A percentile compares a stretch with the other conserved stretches of the same genome.
Evolutionary conservation across 2,888 invertebrate species (phyloP).

Genomic region (Morpho achilles): DNA sequence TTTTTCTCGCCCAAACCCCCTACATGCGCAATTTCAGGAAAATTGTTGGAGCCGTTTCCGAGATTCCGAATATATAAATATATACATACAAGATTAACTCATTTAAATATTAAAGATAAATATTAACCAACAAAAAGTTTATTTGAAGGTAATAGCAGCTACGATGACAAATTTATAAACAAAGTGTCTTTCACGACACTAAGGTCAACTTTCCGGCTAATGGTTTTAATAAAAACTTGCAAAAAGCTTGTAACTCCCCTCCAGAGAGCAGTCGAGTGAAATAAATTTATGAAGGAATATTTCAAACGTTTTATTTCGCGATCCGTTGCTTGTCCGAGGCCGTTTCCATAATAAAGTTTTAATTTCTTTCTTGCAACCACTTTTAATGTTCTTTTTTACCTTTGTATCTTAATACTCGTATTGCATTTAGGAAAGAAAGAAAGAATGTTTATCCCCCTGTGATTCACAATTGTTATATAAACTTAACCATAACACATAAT

Average conservation of each 20-base stretch:
- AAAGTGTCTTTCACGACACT: constrained; percentile 10
- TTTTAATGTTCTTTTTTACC: constrained; percentile 6
- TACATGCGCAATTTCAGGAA: too few species aligned
- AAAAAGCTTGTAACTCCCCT: constrained; percentile 20
- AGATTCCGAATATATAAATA: too few species aligned
- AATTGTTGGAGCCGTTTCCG: too few species aligned
- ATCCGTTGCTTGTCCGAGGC: constrained; percentile 6
- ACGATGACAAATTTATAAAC: constrained; percentile 13
- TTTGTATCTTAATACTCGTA: not conserved
- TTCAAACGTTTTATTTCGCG: constrained; percentile 36
- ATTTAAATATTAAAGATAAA: too few species aligned
- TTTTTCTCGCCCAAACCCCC: too few species aligned
- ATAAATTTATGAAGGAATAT: constrained; percentile 32
- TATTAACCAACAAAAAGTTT: not conserved
- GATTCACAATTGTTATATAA: too few species aligned
- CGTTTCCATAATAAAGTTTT: constrained; percentile 19
- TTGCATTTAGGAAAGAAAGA: too few species aligned
- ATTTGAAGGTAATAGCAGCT: constrained; percentile 3
- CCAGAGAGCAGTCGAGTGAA: constrained; percentile 20
- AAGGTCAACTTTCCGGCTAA: constrained; percentile 21
- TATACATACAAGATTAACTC: too few species aligned
- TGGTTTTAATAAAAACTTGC: constrained; percentile 27
- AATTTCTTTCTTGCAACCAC: constrained; percentile 17
- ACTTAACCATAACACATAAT: too few species aligned
- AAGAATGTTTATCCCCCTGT: too few species aligned